A percentile compares a stretch with the other conserved stretches of the same genome.
Conservation (phyloP, 2,888 invertebrate genomes). For the Xylophagus ater region DNA sequence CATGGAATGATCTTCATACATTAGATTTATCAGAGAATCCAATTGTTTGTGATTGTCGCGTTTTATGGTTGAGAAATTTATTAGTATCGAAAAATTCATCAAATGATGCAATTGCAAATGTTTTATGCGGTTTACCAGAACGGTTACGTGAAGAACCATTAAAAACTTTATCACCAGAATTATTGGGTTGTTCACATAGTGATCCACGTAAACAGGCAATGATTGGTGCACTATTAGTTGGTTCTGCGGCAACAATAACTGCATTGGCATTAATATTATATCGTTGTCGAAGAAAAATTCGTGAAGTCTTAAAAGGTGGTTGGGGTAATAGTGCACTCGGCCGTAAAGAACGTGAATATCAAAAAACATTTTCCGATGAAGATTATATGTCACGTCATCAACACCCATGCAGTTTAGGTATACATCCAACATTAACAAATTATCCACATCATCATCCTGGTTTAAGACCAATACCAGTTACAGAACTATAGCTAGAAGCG, state of each 20-base stretch:
- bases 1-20: conserved; percentile 64
- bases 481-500: conserved; percentile 92
- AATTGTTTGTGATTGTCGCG: conserved; percentile 65
- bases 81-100: conserved; percentile 37
- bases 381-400: conserved; percentile 50
- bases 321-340: conserved; percentile 39
- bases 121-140: conserved; percentile 63
- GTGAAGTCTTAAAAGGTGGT: conserved; percentile 64
- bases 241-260: conserved; percentile 59
- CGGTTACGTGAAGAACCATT: conserved; percentile 59
- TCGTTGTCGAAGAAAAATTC: conserved; percentile 65
- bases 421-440: conserved; percentile 34
- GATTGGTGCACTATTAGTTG: conserved; percentile 62
- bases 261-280: conserved; percentile 63
- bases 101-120: conserved; percentile 32
- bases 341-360: conserved; percentile 77
- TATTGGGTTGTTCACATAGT: conserved; percentile 69
- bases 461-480: conserved; percentile 66
- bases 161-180: conserved; percentile 57
- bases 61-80: conserved; percentile 68
- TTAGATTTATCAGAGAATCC: conserved; percentile 76
- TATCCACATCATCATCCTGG: conserved; percentile 38
- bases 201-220: conserved; percentile 71
- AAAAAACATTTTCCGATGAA: conserved; percentile 80
- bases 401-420: conserved; percentile 34